Percentiles rank a stretch among this genome's conserved stretches.
Evolutionary conservation across 2,888 invertebrate species (phyloP).

Genomic region (Monochamus alternatus): DNA sequence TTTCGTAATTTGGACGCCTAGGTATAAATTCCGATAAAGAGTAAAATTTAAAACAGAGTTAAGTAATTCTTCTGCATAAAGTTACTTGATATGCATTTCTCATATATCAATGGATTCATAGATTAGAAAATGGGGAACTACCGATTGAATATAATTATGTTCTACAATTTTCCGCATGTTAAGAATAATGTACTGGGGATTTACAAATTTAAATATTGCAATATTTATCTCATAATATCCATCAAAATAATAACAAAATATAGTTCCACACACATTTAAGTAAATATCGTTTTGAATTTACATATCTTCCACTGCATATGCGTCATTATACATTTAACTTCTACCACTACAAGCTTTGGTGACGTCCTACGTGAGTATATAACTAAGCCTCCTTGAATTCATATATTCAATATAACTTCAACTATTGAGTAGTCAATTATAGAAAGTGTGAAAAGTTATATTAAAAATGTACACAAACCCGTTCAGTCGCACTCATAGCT

Average conservation of each 20-base stretch:
- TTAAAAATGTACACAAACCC: slow-evolving; percentile 79
- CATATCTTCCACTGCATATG: background rate
- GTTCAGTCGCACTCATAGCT: slow-evolving; percentile 81
- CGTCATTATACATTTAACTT: slow-evolving; percentile 37
- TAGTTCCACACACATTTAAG: background rate
- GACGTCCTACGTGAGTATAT: slow-evolving; percentile 29
- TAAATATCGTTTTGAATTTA: background rate
- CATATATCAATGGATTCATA: too few species aligned
- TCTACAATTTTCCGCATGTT: too few species aligned
- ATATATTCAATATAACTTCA: slow-evolving; percentile 7
- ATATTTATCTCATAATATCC: too few species aligned
- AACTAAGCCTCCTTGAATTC: slow-evolving; percentile 7
- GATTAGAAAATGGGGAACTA: too few species aligned
- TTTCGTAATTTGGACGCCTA: too few species aligned
- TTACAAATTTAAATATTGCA: too few species aligned
- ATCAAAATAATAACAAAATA: background rate
- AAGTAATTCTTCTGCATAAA: too few species aligned
- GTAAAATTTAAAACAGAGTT: too few species aligned
- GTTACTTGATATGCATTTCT: too few species aligned
- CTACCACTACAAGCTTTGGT: slow-evolving; percentile 24
- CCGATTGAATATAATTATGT: too few species aligned
- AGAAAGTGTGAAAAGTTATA: slow-evolving; percentile 10
- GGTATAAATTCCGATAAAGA: too few species aligned
- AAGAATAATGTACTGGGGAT: too few species aligned
- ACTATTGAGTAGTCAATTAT: slow-evolving; percentile 17